These are phyloP conservation scores for Ophraella communa DNA, from an alignment of 2,888 invertebrate species.

Conservation along the genomic window DNA sequence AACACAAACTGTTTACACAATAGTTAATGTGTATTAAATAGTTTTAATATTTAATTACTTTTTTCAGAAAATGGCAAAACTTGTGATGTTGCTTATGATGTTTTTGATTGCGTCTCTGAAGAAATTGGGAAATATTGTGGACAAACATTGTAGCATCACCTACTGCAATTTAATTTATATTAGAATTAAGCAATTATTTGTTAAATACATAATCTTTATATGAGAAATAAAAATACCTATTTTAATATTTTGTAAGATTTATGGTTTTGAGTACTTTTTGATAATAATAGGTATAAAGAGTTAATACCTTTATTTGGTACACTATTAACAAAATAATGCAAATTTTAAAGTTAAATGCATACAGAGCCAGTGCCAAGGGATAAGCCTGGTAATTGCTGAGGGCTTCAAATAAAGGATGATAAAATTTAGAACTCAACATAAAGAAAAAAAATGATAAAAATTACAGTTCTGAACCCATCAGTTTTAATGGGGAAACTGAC, in stretches of 20 bases:
- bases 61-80: conserved; percentile 72
- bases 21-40: conserved; percentile 18
- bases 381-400: too few relatives aligned
- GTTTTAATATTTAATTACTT: conserved; percentile 30
- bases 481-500: too few relatives aligned
- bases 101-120: conserved; percentile 81
- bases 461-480: too few relatives aligned
- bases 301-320: too few relatives aligned
- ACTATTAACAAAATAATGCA: too few relatives aligned
- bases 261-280: background rate
- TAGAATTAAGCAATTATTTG: background rate
- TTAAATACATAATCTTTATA: background rate
- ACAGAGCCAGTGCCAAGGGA: too few relatives aligned
- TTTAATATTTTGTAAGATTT: background rate
- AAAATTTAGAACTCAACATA: too few relatives aligned
- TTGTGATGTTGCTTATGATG: conserved; percentile 78
- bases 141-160: conserved; percentile 50
- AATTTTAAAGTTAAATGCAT: too few relatives aligned
- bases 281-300: too few relatives aligned
- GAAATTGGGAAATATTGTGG: conserved; percentile 78
- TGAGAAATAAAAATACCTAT: background rate
- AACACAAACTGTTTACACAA: background rate
- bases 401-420: too few relatives aligned
- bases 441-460: too few relatives aligned
- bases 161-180: background rate